Base-by-base conservation (phyloP, 1,140 invertebrate species). In the Drosophila pruinosa region DNA sequence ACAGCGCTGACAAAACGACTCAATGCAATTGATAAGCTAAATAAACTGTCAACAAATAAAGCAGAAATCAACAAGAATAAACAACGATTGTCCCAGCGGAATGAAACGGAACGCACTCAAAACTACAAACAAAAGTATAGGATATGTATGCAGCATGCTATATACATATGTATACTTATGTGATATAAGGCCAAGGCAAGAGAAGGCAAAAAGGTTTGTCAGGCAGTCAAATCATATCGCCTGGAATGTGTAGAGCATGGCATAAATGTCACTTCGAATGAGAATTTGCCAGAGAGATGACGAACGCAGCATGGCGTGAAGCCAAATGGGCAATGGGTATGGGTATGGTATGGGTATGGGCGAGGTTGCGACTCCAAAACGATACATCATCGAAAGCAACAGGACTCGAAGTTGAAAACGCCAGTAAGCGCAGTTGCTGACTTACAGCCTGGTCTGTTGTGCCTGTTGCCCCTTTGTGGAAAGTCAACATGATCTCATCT, bases 401-500 rank as follows among this genome's bases (percentile, higher is more conserved):
- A 88, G 78, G 80, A 85, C 81, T 85, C 75, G 70, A 50, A 68
- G 75, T 72, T 45, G 59, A 54, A 50, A 78, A 78, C 70, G 61
- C 71, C 74, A 75, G 61, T 61, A 36, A 41, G 7, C 17, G 8
- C 14, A 21, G 47, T 39, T 38, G 26, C 57, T 50, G 48, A 70
- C 50, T 34, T 28, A 8, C 24, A 28, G n/a, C 21, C 21, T 39
- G 10, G 39, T 36, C 36, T 78, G 43, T 41, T 41, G 39, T 41
- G 39, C 39, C 39, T 57, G 53, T 41, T 47, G 58, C 24, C 56
- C 36, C 47, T 88, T 89, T 88, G 82, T 88, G 83, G 58, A 75
- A 82, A 88, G 78, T 86, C 82, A 88, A 88, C 82, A 82, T 88
- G 82, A 88, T 88, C 82, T 88, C 82, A 88, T 88, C 82, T 88